Evolutionary conservation across 1,140 invertebrate species (phyloP).

Genomic region (Trissolcus basalis): DNA sequence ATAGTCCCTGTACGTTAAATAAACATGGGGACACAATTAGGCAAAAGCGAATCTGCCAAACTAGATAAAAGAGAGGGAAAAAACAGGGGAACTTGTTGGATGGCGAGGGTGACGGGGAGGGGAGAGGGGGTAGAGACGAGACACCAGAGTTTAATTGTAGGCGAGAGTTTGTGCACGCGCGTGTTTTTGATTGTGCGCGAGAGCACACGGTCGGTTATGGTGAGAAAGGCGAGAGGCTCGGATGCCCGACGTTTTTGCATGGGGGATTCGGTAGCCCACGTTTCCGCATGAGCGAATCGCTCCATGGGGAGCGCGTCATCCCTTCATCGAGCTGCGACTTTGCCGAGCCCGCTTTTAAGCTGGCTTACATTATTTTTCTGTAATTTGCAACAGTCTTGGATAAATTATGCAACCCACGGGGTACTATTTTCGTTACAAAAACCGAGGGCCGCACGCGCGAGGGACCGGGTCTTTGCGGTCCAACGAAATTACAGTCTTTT

Average conservation of each 20-base stretch:
- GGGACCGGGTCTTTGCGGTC: conserved; percentile 18
- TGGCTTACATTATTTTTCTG: conserved; percentile 75
- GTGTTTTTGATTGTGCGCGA: conserved; percentile 51
- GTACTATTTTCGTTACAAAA: conserved; percentile 21
- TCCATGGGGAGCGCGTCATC: conserved; percentile 62
- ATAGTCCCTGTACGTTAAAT: conserved; percentile 69
- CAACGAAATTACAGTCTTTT: conserved; percentile 24
- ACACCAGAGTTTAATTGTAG: conserved; percentile 36
- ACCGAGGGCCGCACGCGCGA: conserved; percentile 12
- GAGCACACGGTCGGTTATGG: conserved; percentile 64
- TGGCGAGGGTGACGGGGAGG: conserved; percentile 17
- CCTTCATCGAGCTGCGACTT: conserved; percentile 72
- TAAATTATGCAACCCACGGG: conserved; percentile 48
- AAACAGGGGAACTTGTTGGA: conserved; percentile 2
- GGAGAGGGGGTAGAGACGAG: not conserved
- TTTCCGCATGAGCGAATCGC: conserved; percentile 74
- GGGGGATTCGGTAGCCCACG: conserved; percentile 69
- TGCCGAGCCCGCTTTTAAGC: conserved; percentile 67
- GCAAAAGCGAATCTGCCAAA: conserved; percentile 72
- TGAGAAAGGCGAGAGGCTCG: conserved; percentile 74
- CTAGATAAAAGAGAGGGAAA: conserved; percentile 61
- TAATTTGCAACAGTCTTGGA: conserved; percentile 72
- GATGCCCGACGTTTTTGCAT: conserved; percentile 67
- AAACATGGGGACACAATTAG: conserved; percentile 74
- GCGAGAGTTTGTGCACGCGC: conserved; percentile 35